These are phyloP conservation scores for Seira musarum DNA, from an alignment of 2,888 invertebrate genomes.

Conservation along the genomic window DNA sequence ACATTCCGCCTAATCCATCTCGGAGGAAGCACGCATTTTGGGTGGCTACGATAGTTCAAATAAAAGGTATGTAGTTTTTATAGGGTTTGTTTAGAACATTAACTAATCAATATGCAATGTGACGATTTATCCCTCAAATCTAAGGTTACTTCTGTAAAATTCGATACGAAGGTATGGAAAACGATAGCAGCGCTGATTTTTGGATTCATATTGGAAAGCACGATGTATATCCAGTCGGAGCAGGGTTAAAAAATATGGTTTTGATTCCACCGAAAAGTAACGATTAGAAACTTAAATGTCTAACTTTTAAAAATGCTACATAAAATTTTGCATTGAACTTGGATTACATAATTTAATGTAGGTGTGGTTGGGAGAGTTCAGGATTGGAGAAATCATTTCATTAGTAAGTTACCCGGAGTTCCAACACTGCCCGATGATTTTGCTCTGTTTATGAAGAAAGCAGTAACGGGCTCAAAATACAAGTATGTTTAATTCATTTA, in stretches of 20 bases:
- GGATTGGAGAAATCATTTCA: conserved; percentile 97
- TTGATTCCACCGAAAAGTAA: conserved; percentile 86
- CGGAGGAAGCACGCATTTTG: conserved; percentile 85
- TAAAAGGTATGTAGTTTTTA: conserved; percentile 79
- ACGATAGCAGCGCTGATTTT: conserved; percentile 86
- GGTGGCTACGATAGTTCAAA: conserved; percentile 94
- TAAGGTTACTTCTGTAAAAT: conserved; percentile 76
- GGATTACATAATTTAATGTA: no score
- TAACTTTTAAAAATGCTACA: no score
- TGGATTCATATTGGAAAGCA: conserved; percentile 96
- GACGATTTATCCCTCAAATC: conserved; percentile 27
- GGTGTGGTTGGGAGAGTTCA: conserved; percentile 93
- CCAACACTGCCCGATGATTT: conserved; percentile 92
- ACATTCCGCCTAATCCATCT: conserved; percentile 72
- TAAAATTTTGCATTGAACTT: conserved; percentile 42
- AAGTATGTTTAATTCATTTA: conserved; percentile 71
- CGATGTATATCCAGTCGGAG: conserved; percentile 95
- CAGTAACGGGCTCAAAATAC: conserved; percentile 85
- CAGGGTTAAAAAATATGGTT: conserved; percentile 81
- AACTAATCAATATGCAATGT: not conserved
- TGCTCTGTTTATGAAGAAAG: conserved; percentile 85
- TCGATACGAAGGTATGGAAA: conserved; percentile 92
- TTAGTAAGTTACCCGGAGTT: conserved; percentile 93
- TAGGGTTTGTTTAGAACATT: no score
- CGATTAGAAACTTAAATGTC: no score